These are phyloP conservation scores for Ceratosolen solmsi DNA, from an alignment of 1,140 invertebrate species.

Conservation along the genomic window DNA sequence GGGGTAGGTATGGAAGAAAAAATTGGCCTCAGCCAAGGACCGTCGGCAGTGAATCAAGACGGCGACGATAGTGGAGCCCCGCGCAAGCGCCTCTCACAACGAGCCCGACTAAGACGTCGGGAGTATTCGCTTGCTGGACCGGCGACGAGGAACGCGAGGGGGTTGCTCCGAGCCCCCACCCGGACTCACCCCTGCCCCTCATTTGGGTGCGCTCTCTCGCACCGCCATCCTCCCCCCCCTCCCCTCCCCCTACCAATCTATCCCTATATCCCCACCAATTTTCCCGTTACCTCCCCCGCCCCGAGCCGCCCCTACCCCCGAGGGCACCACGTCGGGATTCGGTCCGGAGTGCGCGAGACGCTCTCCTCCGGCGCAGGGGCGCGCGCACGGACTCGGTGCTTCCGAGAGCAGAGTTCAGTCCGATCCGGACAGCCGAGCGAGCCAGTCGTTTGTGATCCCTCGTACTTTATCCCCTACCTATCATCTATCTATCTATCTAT, in stretches of 20 bases:
- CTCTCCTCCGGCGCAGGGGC: slow-evolving; percentile 10
- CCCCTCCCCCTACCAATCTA: too few relatives aligned
- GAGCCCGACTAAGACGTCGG: too few relatives aligned
- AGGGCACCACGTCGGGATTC: background rate
- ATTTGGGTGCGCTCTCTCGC: too few relatives aligned
- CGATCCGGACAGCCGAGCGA: slow-evolving; percentile 70
- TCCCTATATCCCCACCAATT: too few relatives aligned
- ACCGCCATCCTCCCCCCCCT: too few relatives aligned
- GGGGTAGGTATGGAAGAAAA: too few relatives aligned
- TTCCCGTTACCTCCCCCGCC: too few relatives aligned
- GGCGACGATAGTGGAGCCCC: background rate
- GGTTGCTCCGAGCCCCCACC: too few relatives aligned
- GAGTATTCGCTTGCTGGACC: too few relatives aligned
- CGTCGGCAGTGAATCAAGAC: background rate
- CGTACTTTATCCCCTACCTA: background rate
- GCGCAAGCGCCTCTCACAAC: background rate
- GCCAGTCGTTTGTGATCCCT: slow-evolving; percentile 56
- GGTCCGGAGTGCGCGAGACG: slow-evolving; percentile 13
- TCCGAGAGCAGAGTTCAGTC: slow-evolving; percentile 59
- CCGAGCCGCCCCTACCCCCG: background rate
- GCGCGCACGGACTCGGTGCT: background rate
- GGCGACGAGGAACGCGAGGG: too few relatives aligned
- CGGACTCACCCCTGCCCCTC: too few relatives aligned
- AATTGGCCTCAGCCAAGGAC: too few relatives aligned
- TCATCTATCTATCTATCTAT: background rate